Base-by-base conservation (phyloP, 2,113 vertebrate species). In the Calcarius ornatus region DNA sequence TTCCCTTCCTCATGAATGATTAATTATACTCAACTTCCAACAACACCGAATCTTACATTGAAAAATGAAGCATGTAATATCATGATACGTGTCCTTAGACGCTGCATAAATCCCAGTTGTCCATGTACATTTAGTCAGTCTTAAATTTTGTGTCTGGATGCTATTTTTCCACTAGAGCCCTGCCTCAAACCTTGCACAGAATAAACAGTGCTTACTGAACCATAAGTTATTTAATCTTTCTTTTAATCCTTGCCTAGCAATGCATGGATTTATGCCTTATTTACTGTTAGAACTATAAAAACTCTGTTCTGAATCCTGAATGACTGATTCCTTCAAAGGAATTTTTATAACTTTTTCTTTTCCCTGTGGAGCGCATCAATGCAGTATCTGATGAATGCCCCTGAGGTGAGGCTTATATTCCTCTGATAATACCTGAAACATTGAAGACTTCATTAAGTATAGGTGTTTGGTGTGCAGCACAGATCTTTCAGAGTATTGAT, bases 181-280 rank as follows among this genome's bases (percentile, higher is more conserved):
- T 70, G n/a, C 33, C 60, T 92, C 19, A 15, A 17, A 73, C 51
- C 16, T 28, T 27, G 35, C 20, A 63, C 51, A 65, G 45, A 66
- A 92, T 42, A 84, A 88, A 63, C 42, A 66, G 56, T 59, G 51
- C 60, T 73, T 60, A 91, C 72, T 91, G 69, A 86, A 86, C 38
- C 38, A 24, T 30, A 66, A 81, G 11, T 70, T 70, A 65, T 66
- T 57, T 80, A 83, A 77, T 77, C 64, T 88, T 77, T 65, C 66
- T 60, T 92, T 92, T 90, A 96, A 86, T 90, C 40, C 53, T 87
- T 81, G 66, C 35, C 56, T 88, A 78, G 65, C 50, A 96, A 70
- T 42, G 50, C 35, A 37, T 2, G 2, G 60, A 83, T 37, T 91
- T 83, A 33, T 18, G 42, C 69, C 30, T 89, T 84, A 86, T 86